Evolutionary conservation across 2,888 invertebrate genomes (phyloP), one percentile per base, ranked within the genome.

Genomic region (Glaucopsyche alexis): DNA sequence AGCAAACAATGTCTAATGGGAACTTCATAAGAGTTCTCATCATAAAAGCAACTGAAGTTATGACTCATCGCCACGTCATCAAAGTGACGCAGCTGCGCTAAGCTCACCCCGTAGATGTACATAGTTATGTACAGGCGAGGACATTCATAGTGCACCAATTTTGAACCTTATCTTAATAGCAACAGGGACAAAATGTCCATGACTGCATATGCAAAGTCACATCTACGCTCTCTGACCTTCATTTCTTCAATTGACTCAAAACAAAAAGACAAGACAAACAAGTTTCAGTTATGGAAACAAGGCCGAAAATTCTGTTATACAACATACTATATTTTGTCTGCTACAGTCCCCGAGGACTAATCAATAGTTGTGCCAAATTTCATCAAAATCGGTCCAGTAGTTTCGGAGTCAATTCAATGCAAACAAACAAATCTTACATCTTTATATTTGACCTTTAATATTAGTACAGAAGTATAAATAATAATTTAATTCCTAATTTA

Each of bases 61-160:
- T 60, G 60, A 55, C 60, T 60, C 60, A 60, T 16, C 8, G 60
- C 60, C 14, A 60, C 60, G 60, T 60, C 60, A 60, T 60, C 29
- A 29, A 1, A 7, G 4, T 60, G 60, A 60, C 60, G 60, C 60
- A 60, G 60, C 29, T 29, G 60, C 60, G 60, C 60, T 38, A 29
- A 60, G 2, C 29, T 38, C 60, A 60, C 60, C 60, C 60, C 60
- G 29, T 60, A 38, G 60, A 60, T 60, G 29, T 16, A 14, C 11
- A 4, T 29, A 29, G 29, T 29, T 29, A 60, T 6, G 16, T 60
- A 60, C 19, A 60, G 3, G 7, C 29, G 29, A 60, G 29, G 60
- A 16, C 60, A 38, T 38, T 29, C 60, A 38, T 38, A 16, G 29
- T 29, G 29, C 13, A 13, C 0, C 60, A 13, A 60, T 29, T 29